Conservation (phyloP, 1,140 invertebrate genomes). For the Drosophila lini region DNA sequence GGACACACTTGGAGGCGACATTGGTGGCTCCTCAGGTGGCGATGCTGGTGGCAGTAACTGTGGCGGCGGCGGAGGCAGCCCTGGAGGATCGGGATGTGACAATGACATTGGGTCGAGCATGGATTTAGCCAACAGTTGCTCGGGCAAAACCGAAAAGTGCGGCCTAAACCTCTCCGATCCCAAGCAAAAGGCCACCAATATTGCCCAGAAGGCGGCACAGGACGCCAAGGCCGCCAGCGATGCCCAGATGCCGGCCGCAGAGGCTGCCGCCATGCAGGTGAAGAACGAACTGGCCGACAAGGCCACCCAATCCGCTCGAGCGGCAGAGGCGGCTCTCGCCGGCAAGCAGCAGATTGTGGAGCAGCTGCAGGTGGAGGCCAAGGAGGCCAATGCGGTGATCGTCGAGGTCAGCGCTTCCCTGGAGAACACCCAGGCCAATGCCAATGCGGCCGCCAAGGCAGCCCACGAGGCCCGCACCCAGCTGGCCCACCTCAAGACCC, state of each 20-base stretch:
- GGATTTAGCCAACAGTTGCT: background rate
- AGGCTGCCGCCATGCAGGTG: constrained; percentile 88
- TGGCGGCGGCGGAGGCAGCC: background rate
- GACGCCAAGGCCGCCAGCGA: constrained; percentile 88
- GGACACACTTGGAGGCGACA: background rate
- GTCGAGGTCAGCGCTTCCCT: constrained; percentile 87
- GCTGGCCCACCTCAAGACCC: constrained; percentile 81
- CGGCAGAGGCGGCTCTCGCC: constrained; percentile 87
- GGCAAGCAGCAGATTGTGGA: constrained; percentile 87
- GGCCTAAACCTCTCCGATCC: constrained; percentile 13
- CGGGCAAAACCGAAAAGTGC: background rate
- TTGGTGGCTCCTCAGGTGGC: background rate
- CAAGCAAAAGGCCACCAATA: constrained; percentile 85
- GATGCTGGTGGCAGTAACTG: too few relatives aligned
- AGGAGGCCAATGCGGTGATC: constrained; percentile 87
- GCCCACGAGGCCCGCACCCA: constrained; percentile 86
- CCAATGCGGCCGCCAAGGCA: constrained; percentile 86
- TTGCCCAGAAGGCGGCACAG: constrained; percentile 88
- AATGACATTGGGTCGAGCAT: constrained; percentile 30
- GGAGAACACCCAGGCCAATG: constrained; percentile 86
- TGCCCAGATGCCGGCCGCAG: constrained; percentile 88
- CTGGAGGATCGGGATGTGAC: constrained; percentile 14
- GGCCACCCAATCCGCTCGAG: constrained; percentile 88
- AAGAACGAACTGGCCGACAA: constrained; percentile 88
- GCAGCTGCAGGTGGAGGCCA: constrained; percentile 86